Percentiles rank a stretch among this genome's conserved stretches.
phyloP scores from a whole-genome alignment of 2,797 vertebrate genomes.

The Menidia menidia region DNA sequence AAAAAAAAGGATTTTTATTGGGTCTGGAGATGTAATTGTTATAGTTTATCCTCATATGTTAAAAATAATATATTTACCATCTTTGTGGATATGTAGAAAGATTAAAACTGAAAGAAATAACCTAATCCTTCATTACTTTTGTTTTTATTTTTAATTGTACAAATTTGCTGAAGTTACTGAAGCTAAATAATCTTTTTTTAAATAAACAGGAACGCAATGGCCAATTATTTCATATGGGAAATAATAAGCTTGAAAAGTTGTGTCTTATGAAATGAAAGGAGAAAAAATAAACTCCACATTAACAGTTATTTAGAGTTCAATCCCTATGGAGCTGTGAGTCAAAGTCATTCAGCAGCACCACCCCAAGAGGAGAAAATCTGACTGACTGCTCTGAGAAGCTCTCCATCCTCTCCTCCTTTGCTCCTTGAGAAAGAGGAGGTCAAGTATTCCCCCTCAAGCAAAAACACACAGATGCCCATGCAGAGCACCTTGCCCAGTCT shows the following conservation, averaged over 20 bases:
- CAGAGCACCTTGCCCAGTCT: constrained; percentile 79
- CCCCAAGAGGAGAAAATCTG: constrained; percentile 49
- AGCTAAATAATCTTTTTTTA: background rate
- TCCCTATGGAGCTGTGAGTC: constrained; percentile 22
- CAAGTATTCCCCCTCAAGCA: constrained; percentile 82
- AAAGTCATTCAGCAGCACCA: constrained; percentile 27
- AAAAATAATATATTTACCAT: background rate
- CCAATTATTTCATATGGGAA: background rate
- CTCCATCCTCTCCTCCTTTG: constrained; percentile 78
- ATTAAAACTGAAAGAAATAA: constrained; percentile 41
- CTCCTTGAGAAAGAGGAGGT: constrained; percentile 80
- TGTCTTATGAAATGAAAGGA: constrained; percentile 20
- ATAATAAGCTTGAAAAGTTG: constrained; percentile 1
- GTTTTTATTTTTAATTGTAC: background rate
- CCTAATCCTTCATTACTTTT: background rate
- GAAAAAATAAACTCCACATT: constrained; percentile 28
- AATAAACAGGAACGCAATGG: background rate
- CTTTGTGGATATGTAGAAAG: constrained; percentile 20
- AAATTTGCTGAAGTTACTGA: background rate
- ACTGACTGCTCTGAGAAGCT: constrained; percentile 81
- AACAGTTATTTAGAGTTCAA: constrained; percentile 24
- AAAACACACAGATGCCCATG: constrained; percentile 81
- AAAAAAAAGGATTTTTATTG: too few relatives aligned
- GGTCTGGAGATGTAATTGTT: background rate
- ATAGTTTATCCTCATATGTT: background rate